Conservation (phyloP, 1,140 invertebrate genomes). For the Orussus abietinus region DNA sequence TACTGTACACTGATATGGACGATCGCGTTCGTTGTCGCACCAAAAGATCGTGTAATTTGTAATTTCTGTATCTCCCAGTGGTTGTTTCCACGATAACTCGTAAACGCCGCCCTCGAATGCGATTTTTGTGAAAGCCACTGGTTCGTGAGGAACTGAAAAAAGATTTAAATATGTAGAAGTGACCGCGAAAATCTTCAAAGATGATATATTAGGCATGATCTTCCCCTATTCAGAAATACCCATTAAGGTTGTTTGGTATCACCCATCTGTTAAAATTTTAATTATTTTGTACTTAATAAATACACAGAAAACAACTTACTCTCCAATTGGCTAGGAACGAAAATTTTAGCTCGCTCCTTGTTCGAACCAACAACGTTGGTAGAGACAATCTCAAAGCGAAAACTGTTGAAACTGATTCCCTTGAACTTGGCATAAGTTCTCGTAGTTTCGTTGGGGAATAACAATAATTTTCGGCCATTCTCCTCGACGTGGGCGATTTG, state of each 20-base stretch:
- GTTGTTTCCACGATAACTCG: slow-evolving; percentile 67
- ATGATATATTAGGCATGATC: no score
- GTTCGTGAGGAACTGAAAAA: slow-evolving; percentile 49
- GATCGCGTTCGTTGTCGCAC: slow-evolving; percentile 61
- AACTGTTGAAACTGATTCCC: slow-evolving; percentile 47
- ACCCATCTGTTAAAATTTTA: slow-evolving; percentile 5
- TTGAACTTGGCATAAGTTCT: slow-evolving; percentile 56
- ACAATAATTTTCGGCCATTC: slow-evolving; percentile 30
- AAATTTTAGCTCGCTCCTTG: slow-evolving; percentile 54
- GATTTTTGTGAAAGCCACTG: slow-evolving; percentile 64
- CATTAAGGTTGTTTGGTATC: no score
- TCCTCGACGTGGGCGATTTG: slow-evolving; percentile 42
- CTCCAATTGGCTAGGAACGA: slow-evolving; percentile 57
- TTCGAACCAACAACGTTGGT: slow-evolving; percentile 60
- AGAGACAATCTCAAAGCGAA: slow-evolving; percentile 55
- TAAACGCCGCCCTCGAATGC: slow-evolving; percentile 64
- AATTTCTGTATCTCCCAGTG: slow-evolving; percentile 39
- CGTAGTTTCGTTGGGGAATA: slow-evolving; percentile 45
- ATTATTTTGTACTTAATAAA: slow-evolving; percentile 7
- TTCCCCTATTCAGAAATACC: no score
- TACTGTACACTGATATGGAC: slow-evolving; percentile 60
- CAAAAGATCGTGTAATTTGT: slow-evolving; percentile 70
- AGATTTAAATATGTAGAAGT: slow-evolving; percentile 23
- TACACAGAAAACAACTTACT: slow-evolving; percentile 46
- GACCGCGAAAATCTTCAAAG: slow-evolving; percentile 9